These are phyloP conservation scores for Bufo gargarizans DNA, from an alignment of 2,113 vertebrate genomes.

Conservation along the genomic window DNA sequence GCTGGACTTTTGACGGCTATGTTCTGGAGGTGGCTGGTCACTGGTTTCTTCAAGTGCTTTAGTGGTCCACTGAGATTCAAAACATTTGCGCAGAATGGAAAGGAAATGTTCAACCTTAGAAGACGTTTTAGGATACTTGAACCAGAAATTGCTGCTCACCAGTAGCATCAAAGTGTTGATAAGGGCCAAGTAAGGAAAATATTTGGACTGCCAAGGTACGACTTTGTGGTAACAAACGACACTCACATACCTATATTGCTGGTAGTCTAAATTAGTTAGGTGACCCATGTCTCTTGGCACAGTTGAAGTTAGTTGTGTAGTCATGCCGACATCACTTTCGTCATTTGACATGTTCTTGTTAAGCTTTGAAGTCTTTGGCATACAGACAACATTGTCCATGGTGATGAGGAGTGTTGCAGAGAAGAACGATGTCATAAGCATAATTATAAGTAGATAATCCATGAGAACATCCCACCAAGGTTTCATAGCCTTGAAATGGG, in stretches of 20 bases:
- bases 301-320: neutral
- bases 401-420: slow-evolving; percentile 79
- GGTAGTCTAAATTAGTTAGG: slow-evolving; percentile 74
- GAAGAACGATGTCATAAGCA: slow-evolving; percentile 79
- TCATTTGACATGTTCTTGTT: neutral
- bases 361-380: slow-evolving; percentile 64
- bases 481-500: slow-evolving; percentile 74
- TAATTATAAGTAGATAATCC: slow-evolving; percentile 80
- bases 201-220: slow-evolving; percentile 77
- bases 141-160: slow-evolving; percentile 81
- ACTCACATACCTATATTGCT: slow-evolving; percentile 80
- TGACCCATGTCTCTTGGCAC: slow-evolving; percentile 59
- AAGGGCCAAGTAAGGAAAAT: slow-evolving; percentile 78
- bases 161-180: slow-evolving; percentile 76
- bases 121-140: slow-evolving; percentile 80
- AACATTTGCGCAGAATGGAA: slow-evolving; percentile 78
- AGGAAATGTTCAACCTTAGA: slow-evolving; percentile 82
- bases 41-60: slow-evolving; percentile 76
- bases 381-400: slow-evolving; percentile 75
- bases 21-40: slow-evolving; percentile 65
- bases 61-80: slow-evolving; percentile 83
- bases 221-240: slow-evolving; percentile 81
- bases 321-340: neutral
- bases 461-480: slow-evolving; percentile 87
- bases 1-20: slow-evolving; percentile 46